These are phyloP conservation scores for Parnassius orleans DNA, from an alignment of 2,888 invertebrate genomes.

Conservation along the genomic window DNA sequence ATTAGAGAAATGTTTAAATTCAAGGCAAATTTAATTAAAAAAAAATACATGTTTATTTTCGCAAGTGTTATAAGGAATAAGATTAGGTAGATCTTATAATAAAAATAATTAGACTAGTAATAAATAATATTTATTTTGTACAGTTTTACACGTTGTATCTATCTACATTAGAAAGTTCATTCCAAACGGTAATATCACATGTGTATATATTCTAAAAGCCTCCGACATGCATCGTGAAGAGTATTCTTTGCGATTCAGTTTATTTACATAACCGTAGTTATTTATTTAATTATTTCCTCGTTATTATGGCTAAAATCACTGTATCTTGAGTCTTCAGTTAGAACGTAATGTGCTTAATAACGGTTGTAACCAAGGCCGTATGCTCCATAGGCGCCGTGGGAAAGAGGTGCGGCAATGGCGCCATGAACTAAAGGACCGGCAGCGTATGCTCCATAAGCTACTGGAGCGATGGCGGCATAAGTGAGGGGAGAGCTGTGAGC, in stretches of 20 bases:
- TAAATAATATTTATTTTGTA: conserved; percentile 18
- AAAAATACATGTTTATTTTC: too few species aligned
- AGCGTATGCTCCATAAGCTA: conserved; percentile 24
- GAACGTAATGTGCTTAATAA: not conserved
- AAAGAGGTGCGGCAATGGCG: conserved; percentile 27
- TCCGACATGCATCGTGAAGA: conserved; percentile 5
- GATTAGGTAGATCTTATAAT: not conserved
- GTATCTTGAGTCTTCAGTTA: too few species aligned
- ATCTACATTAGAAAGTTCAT: not conserved
- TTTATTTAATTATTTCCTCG: not conserved
- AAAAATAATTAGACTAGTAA: conserved; percentile 6
- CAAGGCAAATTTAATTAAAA: too few species aligned
- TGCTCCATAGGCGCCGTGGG: conserved; percentile 20
- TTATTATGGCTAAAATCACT: too few species aligned
- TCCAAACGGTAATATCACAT: not conserved
- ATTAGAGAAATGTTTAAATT: too few species aligned
- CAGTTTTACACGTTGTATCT: conserved; percentile 4
- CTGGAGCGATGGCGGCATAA: conserved; percentile 30
- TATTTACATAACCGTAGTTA: not conserved
- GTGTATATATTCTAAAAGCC: conserved; percentile 3
- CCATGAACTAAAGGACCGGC: conserved; percentile 9
- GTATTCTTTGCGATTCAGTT: conserved; percentile 6
- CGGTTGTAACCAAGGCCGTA: conserved; percentile 27
- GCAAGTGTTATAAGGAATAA: not conserved
- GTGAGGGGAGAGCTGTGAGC: conserved; percentile 37